Conservation (phyloP, 2,888 invertebrate species). For the Pseudeuparius sepicola region DNA sequence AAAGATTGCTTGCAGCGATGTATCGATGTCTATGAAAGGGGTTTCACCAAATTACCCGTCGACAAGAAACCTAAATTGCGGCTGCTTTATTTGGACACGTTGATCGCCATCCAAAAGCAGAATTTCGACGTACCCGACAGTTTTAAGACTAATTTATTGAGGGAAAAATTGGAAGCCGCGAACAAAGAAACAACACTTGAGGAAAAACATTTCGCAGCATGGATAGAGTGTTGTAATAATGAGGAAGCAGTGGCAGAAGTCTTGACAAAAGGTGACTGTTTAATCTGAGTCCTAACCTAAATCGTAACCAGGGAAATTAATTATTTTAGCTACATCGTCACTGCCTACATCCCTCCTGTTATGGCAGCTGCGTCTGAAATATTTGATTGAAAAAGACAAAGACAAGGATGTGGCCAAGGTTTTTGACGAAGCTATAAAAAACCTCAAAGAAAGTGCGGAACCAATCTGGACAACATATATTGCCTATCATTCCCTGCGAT, state of each 20-base stretch:
- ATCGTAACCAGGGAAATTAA: too few species aligned
- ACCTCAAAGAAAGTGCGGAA: constrained; percentile 9
- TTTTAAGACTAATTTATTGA: constrained; percentile 9
- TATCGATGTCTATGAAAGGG: constrained; percentile 12
- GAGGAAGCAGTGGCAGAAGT: constrained; percentile 9
- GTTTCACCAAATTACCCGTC: constrained; percentile 12
- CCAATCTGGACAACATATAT: constrained; percentile 14
- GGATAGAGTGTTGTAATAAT: constrained; percentile 14
- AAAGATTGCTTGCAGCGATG: constrained; percentile 12
- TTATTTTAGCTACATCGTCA: constrained; percentile 8
- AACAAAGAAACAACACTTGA: constrained; percentile 8
- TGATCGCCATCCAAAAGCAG: constrained; percentile 15
- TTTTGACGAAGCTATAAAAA: constrained; percentile 11
- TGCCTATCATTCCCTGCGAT: constrained; percentile 7
- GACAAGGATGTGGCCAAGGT: constrained; percentile 4
- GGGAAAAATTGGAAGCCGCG: constrained; percentile 11
- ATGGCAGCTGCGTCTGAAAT: constrained; percentile 15
- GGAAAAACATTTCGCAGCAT: constrained; percentile 14
- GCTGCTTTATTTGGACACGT: constrained; percentile 12
- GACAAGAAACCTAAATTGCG: constrained; percentile 13
- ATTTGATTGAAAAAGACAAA: constrained; percentile 11
- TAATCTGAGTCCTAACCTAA: too few species aligned
- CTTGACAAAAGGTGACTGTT: constrained; percentile 10
- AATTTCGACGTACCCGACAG: constrained; percentile 8
- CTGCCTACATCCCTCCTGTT: constrained; percentile 10